Base-by-base conservation (phyloP, 1,140 invertebrate species). In the Uloborus diversus region DNA sequence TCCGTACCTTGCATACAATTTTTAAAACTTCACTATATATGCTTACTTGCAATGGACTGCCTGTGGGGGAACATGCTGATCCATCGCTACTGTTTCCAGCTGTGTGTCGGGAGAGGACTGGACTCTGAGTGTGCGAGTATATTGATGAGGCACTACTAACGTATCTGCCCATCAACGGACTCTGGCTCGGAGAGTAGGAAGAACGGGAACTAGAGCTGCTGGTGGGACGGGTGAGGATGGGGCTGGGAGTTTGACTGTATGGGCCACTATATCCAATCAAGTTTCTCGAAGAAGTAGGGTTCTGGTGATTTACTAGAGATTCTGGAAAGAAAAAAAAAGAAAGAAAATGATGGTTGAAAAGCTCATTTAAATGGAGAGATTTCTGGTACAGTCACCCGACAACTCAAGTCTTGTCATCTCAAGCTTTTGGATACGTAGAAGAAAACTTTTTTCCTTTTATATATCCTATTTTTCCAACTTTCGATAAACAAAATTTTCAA, bases 171-270 rank as follows among this genome's bases (percentile, higher is more conserved):
- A 83, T 93, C 9, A 94, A 90, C 2, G 94, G 94, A 83, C 92
- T 93, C 82, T 94, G 94, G 70, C 92, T 94, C 25, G 94, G 94
- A 78, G 92, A 95, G 84, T 84, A 86, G 81, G 81, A 81, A n/a
- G 81, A 81, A 17, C 81, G 42, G 32, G 81, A 83, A 78, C 68
- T 82, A 27, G 56, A 76, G 73, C 75, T 82, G 57, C 79, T 81
- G 23, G 79, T 81, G 28, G 79, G 79, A 73, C 79, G 69, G 57
- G 69, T 81, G 17, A 81, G 79, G 13, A 81, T 64, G 42, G 79
- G 79, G 33, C 79, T 81, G 27, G 79, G 79, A 32, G 65, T 81
- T 61, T 81, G 79, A 64, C 79, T 81, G 28, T 81, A 81, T 4
- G 79, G 79, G 28, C 79, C 79, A 47, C 65, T 75, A 37, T 75